Evolutionary conservation across 2,797 vertebrate species (phyloP).

Genomic region (Tarsius wallacei): DNA sequence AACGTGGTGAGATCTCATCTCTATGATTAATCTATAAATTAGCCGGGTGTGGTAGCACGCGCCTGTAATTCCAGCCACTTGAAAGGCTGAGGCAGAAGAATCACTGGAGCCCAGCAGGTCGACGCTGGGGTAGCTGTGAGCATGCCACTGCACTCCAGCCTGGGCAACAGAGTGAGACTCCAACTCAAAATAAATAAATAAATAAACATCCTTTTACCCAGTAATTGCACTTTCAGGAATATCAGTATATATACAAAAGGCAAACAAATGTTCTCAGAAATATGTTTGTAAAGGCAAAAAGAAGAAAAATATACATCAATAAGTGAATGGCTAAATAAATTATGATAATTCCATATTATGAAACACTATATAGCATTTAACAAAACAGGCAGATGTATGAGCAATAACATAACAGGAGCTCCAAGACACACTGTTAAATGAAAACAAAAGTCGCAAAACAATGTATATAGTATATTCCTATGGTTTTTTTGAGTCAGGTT

Average conservation of each 20-base stretch:
- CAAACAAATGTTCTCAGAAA: conserved; percentile 7
- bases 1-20: too few relatives aligned
- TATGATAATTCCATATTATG: neutral
- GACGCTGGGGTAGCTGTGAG: too few relatives aligned
- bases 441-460: neutral
- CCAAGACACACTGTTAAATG: neutral
- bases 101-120: too few relatives aligned
- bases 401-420: neutral
- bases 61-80: too few relatives aligned
- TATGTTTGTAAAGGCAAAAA: neutral
- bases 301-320: neutral
- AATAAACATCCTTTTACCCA: neutral
- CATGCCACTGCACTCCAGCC: too few relatives aligned
- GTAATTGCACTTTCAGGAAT: conserved; percentile 22
- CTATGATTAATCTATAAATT: too few relatives aligned
- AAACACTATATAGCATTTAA: neutral
- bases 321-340: neutral
- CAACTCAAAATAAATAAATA: too few relatives aligned
- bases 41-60: too few relatives aligned
- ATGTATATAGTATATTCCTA: neutral
- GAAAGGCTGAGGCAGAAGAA: too few relatives aligned
- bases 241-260: neutral
- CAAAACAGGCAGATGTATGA: neutral
- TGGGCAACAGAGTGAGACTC: too few relatives aligned
- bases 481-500: too few relatives aligned